Percentiles rank a stretch among this genome's conserved stretches.
phyloP scores from a whole-genome alignment of 2,113 vertebrate species.

The Rhinoderma darwinii region DNA sequence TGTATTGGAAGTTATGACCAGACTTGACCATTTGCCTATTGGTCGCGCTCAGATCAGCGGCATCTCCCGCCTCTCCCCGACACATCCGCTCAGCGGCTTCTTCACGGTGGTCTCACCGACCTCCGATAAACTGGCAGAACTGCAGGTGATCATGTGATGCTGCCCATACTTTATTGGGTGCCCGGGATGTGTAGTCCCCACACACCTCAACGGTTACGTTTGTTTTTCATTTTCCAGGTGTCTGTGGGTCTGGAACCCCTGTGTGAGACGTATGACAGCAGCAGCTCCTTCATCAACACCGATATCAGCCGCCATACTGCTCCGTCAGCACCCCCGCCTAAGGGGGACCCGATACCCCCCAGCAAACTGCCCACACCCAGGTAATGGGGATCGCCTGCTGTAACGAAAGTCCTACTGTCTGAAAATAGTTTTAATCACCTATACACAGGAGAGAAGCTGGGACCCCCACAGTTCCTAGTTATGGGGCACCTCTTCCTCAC shows the following conservation, averaged over 20 bases:
- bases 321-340: slow-evolving; percentile 60
- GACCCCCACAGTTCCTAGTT: no score
- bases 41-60: slow-evolving; percentile 81
- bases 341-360: slow-evolving; percentile 59
- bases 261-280: slow-evolving; percentile 77
- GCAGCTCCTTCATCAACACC: slow-evolving; percentile 70
- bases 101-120: slow-evolving; percentile 86
- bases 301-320: slow-evolving; percentile 65
- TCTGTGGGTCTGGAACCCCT: slow-evolving; percentile 86
- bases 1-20: slow-evolving; percentile 87
- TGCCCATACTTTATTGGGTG: neutral
- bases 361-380: slow-evolving; percentile 73
- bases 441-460: no score
- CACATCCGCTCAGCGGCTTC: slow-evolving; percentile 81
- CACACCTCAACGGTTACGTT: no score
- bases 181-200: no score
- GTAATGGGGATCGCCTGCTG: slow-evolving; percentile 65
- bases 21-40: slow-evolving; percentile 81
- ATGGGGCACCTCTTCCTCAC: no score
- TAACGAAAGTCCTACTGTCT: neutral
- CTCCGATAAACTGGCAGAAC: slow-evolving; percentile 88
- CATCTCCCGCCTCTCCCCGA: slow-evolving; percentile 83
- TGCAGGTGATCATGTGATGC: slow-evolving; percentile 77
- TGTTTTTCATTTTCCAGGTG: slow-evolving; percentile 72
- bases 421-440: no score